Evolutionary conservation across 2,113 vertebrate genomes (phyloP), one percentile per base, ranked within the genome.

Genomic region (Sminthopsis crassicaudata): DNA sequence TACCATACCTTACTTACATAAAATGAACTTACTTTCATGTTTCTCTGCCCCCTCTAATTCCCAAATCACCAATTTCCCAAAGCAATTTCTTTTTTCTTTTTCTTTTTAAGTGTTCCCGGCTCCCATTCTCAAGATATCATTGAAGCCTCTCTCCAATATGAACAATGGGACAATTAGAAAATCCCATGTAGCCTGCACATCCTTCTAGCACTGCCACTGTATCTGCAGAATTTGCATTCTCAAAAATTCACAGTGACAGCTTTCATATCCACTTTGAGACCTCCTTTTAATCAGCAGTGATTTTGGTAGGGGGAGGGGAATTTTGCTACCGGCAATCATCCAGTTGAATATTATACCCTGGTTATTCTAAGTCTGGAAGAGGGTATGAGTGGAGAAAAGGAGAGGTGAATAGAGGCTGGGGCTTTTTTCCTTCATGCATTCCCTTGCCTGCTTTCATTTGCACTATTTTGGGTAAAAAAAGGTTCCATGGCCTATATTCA

Each of bases 271-370:
- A 12, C 19, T 91, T 67, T 93, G 55, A 14, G 0, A 95, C 8
- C 60, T 24, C n/a, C 24, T 88, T 92, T 89, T 76, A 91, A 89
- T 12, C 88, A 50, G 91, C 12, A 95, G 42, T 60, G 92, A 91
- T 57, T 92, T 46, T 30, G 48, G 16, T n/a, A 46, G 36, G 16
- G 46, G 94, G 90, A 91, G 36, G 2, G 91, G 53, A 93, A 91
- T 4, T 84, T 91, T 53, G 92, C 91, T 46, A 91, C 92, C 92
- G 50, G 23, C 46, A 5, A 91, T 25, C 67, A 50, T 22, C 53
- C 0, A 54, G 26, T 90, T 94, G 92, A 94, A 92, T 60, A 91
- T 25, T 12, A 90, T 30, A 92, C 46, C 36, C 14, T 57, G 84
- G 19, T 53, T n/a, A 53, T 90, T 90, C 12, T 57, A 84, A 42